These are phyloP conservation scores for Sminthurides aquaticus DNA, from an alignment of 2,888 invertebrate species.

Conservation along the genomic window DNA sequence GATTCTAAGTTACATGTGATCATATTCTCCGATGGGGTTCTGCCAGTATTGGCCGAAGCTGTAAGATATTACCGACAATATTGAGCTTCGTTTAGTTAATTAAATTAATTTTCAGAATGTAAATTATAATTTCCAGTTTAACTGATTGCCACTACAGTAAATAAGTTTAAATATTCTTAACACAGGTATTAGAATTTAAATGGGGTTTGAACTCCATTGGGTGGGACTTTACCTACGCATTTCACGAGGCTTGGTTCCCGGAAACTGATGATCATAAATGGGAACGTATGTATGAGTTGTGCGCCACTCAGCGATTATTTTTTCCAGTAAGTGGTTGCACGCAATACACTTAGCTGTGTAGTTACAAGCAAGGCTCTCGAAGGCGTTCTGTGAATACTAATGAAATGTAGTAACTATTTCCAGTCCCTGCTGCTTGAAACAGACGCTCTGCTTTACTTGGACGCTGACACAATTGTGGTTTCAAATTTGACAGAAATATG, in stretches of 20 bases:
- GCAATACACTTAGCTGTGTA: too few species aligned
- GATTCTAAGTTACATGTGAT: slow-evolving; percentile 15
- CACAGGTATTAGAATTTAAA: slow-evolving; percentile 17
- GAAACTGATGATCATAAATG: slow-evolving; percentile 50
- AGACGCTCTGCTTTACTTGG: slow-evolving; percentile 82
- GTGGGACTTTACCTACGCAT: slow-evolving; percentile 16
- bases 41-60: slow-evolving; percentile 16
- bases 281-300: slow-evolving; percentile 84
- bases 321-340: slow-evolving; percentile 84
- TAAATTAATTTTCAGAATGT: too few species aligned
- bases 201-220: slow-evolving; percentile 16
- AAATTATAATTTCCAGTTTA: too few species aligned
- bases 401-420: neutral
- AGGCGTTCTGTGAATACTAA: too few species aligned
- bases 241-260: slow-evolving; percentile 12
- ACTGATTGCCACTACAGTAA: too few species aligned
- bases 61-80: slow-evolving; percentile 11
- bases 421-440: slow-evolving; percentile 51
- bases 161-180: too few species aligned
- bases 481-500: slow-evolving; percentile 75
- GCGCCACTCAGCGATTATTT: slow-evolving; percentile 87
- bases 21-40: slow-evolving; percentile 11
- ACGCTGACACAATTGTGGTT: slow-evolving; percentile 83
- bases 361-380: neutral
- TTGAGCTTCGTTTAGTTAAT: too few species aligned